phyloP scores from a whole-genome alignment of 2,113 vertebrate species.

The Ceratotherium simum region DNA sequence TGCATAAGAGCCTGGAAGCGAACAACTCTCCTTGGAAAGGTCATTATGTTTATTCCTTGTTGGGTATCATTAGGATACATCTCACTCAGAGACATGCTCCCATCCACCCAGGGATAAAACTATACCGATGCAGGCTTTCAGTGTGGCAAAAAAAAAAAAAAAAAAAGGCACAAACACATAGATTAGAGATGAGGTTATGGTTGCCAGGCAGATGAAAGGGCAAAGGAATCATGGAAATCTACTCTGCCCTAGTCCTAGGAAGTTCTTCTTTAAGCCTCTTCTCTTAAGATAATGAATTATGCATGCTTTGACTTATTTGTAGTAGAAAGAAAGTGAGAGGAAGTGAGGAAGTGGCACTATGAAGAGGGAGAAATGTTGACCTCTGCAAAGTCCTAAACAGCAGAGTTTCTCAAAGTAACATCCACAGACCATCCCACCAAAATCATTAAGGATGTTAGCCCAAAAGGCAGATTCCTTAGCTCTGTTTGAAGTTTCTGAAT shows the following conservation, averaged over 20 bases:
- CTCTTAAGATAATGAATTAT: neutral
- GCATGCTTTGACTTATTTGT: neutral
- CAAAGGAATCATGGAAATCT: neutral
- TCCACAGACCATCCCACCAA: neutral
- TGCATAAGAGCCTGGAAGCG: neutral
- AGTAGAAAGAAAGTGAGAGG: neutral
- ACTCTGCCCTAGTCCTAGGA: neutral
- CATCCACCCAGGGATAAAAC: neutral
- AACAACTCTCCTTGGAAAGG: neutral
- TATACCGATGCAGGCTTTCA: neutral
- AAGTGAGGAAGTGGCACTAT: neutral
- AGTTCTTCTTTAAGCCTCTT: neutral
- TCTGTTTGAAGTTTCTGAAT: neutral
- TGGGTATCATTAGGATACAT: slow-evolving; percentile 53
- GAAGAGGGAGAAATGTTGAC: neutral
- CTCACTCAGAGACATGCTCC: neutral
- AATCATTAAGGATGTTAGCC: neutral
- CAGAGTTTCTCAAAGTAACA: neutral
- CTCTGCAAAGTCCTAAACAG: neutral
- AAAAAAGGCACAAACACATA: neutral
- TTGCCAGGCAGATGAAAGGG: neutral
- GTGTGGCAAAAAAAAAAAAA: neutral
- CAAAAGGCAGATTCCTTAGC: neutral
- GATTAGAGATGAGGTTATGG: neutral
- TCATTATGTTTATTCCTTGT: neutral